A percentile compares a stretch with the other conserved stretches of the same genome.
Conservation (phyloP, 2,797 vertebrate genomes). For the Mormyrops attenuatus region DNA sequence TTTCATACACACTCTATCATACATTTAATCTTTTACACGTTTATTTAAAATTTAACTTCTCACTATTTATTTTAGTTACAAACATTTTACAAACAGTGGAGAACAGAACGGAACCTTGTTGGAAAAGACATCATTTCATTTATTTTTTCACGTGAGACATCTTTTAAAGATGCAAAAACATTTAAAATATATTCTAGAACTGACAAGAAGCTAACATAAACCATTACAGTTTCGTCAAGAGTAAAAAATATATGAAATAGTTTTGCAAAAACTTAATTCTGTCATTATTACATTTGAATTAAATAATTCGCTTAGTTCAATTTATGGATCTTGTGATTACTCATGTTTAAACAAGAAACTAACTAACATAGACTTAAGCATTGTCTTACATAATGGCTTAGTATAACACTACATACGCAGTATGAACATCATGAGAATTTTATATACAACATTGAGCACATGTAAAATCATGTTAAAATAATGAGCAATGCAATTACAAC, state of each 20-base stretch:
- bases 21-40: background rate
- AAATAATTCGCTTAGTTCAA: background rate
- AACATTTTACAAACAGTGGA: background rate
- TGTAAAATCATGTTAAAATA: background rate
- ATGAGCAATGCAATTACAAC: background rate
- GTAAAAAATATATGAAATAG: background rate
- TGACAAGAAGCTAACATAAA: background rate
- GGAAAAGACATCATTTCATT: background rate
- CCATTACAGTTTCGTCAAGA: background rate
- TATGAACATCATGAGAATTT: background rate
- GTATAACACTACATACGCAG: background rate
- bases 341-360: background rate
- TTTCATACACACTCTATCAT: background rate
- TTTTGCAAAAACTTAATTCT: background rate
- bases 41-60: background rate
- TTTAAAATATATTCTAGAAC: background rate
- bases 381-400: background rate
- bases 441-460: background rate
- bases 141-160: background rate
- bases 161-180: background rate
- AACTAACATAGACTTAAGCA: background rate
- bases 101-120: background rate
- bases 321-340: background rate
- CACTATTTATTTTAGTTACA: background rate
- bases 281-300: background rate